Base-by-base conservation (phyloP, 2,888 invertebrate genomes). In the Drosophila longiperda region DNA sequence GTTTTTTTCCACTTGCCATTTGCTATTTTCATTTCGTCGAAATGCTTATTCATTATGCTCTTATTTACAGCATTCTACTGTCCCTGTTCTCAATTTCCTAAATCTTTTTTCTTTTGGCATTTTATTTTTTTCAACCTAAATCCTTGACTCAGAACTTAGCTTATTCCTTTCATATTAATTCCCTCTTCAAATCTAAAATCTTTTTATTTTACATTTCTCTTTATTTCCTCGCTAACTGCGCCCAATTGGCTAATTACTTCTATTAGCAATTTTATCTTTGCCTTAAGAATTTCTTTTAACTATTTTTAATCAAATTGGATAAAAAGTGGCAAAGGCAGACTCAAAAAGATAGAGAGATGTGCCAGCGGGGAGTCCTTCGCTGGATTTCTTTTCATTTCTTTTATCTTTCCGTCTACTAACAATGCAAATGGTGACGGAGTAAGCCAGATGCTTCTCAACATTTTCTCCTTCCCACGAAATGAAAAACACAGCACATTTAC, bases 201-300 rank as follows among this genome's bases (percentile, higher is more conserved):
- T 32, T 11, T 15, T 11, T 15, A n/a, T n/a, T 20, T 42, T 6
- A 42, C 40, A 32, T 57, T 29, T 32, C 15, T 17, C 17, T 9
- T 2, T 26, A 34, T 34, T 29, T 45, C 36, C 42, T 6, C 29
- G 42, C 66, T 66, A 66, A 66, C 53, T 48, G 32, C 23, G 23
- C 29, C 23, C 42, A 66, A 67, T 67, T 63, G 52, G 53, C 63
- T 55, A 7, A 38, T 72, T 54, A 64, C 45, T 64, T 48, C 36
- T 61, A 50, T 54, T 34, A 59, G 53, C 64, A 34, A 40, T 53
- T 53, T 64, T 26, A 49, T 33, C 38, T 66, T 38, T 54, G 54
- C 15, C 48, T 12, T 40, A 29, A 7, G 15, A 9, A 15, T 11
- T 20, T 42, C 1, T 3, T 45, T 2, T 33, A 23, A 32, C 6